Evolutionary conservation across 2,888 invertebrate species (phyloP), one percentile per base, ranked within the genome.

Genomic region (Thera britannica): DNA sequence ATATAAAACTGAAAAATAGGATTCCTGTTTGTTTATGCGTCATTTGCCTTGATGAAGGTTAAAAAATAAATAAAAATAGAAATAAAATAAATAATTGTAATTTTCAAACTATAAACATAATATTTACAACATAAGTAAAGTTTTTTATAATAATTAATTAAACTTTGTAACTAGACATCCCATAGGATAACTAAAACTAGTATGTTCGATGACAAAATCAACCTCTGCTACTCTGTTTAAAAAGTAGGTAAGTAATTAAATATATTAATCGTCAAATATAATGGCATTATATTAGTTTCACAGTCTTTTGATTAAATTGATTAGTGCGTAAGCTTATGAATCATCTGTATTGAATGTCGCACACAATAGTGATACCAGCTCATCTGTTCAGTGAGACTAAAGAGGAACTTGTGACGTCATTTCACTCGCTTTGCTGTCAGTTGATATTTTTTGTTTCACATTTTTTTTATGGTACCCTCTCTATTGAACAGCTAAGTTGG

Each of bases 21-120:
- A 80, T 79, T 77, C 78, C 73, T 67, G 9, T 23, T 36, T 23
- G 48, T 88, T 88, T 81, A 90, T 91, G 92, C 93, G 93, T 90
- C 83, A 92, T 92, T 91, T 91, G 90, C 92, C 91, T 88, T 80
- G 60, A 67, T 67, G 58, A 65, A 77, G 79, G 73, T 71, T 83
- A 81, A 85, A 84, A 81, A 82, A 78, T 81, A 78, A 81, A 77
- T 74, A 23, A 23, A 23, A 23, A 23, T 23, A 23, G 77, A 92
- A 90, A 90, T 90, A 88, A 92, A 91, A 90, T 92, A 91, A 93
- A 92, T 90, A 90, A 90, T 89, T 93, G 89, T 93, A 93, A 93
- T 85, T 86, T 87, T 85, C 77, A 80, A 86, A 72, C 77, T 77
- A 86, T 87, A 85, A 89, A 90, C 88, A 89, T 92, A 93, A 89